Evolutionary conservation across 2,797 vertebrate species (phyloP).

Genomic region (Tympanoctomys barrerae): DNA sequence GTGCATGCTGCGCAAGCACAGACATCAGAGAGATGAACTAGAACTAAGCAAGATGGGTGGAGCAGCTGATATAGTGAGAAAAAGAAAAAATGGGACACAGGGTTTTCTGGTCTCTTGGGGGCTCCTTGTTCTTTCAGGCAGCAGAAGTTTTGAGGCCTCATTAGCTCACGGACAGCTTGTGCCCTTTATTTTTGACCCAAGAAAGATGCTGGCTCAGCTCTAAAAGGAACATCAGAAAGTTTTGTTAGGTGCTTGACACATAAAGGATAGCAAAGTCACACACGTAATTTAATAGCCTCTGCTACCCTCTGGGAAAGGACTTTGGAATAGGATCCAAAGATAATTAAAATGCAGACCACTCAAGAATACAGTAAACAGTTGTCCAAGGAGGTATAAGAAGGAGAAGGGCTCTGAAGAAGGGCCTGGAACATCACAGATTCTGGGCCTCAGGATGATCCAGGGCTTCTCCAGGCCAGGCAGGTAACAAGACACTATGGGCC

Average conservation of each 20-base stretch:
- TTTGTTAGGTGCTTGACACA: slow-evolving; percentile 29
- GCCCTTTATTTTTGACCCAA: slow-evolving; percentile 49
- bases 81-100: not conserved
- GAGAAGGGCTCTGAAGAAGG: not conserved
- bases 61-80: not conserved
- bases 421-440: not conserved
- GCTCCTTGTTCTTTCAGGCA: not conserved
- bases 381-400: not conserved
- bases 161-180: not conserved
- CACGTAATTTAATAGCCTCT: slow-evolving; percentile 36
- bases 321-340: slow-evolving; percentile 43
- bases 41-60: not conserved
- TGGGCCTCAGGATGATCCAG: not conserved
- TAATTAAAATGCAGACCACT: slow-evolving; percentile 44
- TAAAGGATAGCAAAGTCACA: slow-evolving; percentile 35
- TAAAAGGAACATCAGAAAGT: not conserved
- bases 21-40: not conserved
- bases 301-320: slow-evolving; percentile 46
- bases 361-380: not conserved
- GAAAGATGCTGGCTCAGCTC: not conserved
- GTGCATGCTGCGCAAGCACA: not conserved
- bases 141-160: not conserved
- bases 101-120: slow-evolving; percentile 18
- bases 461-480: not conserved
- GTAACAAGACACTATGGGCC: not conserved